Conservation (phyloP, 2,888 invertebrate species). For the Nemotelus nigrinus region DNA sequence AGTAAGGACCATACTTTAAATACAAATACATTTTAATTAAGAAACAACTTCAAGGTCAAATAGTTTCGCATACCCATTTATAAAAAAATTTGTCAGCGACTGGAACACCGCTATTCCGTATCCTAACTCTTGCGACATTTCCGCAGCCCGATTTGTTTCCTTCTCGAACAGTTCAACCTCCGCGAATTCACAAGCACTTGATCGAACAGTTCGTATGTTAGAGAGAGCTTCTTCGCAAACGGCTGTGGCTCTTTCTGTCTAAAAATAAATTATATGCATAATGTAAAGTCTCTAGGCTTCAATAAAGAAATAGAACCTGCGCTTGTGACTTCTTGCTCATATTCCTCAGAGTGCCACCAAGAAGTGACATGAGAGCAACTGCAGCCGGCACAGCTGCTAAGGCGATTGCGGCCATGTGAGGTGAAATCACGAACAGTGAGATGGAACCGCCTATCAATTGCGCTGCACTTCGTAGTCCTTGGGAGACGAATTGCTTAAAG, state of each 20-base stretch:
- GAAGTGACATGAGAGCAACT: conserved; percentile 82
- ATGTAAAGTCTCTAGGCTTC: neutral
- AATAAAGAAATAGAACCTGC: conserved; percentile 69
- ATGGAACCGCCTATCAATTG: conserved; percentile 73
- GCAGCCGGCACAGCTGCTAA: conserved; percentile 86
- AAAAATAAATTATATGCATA: neutral
- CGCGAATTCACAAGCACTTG: conserved; percentile 91
- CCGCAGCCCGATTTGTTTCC: conserved; percentile 79
- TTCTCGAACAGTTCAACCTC: conserved; percentile 77
- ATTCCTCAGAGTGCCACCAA: conserved; percentile 81
- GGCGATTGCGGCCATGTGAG: conserved; percentile 86
- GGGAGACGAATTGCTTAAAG: conserved; percentile 92
- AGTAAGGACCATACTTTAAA: conserved; percentile 79
- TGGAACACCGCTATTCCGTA: conserved; percentile 93
- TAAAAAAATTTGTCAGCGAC: conserved; percentile 84
- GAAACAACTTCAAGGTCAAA: neutral
- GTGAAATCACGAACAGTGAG: conserved; percentile 83
- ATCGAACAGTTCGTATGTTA: conserved; percentile 92
- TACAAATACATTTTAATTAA: neutral
- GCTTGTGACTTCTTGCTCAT: conserved; percentile 84
- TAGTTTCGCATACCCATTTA: conserved; percentile 71
- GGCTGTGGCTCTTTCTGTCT: conserved; percentile 86
- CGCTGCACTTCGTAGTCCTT: conserved; percentile 86
- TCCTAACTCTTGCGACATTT: conserved; percentile 81
- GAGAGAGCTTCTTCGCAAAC: conserved; percentile 93